Evolutionary conservation across 1,140 invertebrate species (phyloP).

Genomic region (Microplitis mediator): DNA sequence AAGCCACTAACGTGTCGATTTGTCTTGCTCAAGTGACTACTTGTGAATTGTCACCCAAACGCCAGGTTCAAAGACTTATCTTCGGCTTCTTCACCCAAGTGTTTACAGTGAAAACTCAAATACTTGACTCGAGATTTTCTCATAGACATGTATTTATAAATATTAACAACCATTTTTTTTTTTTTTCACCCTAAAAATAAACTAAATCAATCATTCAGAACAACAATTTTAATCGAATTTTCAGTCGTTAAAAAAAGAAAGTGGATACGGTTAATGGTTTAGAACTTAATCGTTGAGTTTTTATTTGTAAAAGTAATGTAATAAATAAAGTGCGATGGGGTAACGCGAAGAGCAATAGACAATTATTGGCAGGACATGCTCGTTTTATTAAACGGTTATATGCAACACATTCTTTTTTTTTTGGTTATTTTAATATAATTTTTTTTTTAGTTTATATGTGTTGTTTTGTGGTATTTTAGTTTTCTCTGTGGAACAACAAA

Average conservation of each 20-base stretch:
- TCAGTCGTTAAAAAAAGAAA: too few relatives aligned
- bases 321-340: slow-evolving; percentile 16
- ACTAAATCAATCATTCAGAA: too few relatives aligned
- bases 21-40: too few relatives aligned
- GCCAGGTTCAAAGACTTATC: not conserved
- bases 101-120: slow-evolving; percentile 9
- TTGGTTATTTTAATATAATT: too few relatives aligned
- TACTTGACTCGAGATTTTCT: not conserved
- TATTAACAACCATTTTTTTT: too few relatives aligned
- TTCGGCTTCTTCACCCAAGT: not conserved
- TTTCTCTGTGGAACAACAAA: not conserved
- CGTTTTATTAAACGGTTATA: slow-evolving; percentile 17
- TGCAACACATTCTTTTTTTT: slow-evolving; percentile 23
- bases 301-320: not conserved
- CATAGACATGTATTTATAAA: too few relatives aligned
- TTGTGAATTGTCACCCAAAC: too few relatives aligned
- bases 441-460: not conserved
- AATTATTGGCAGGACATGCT: slow-evolving; percentile 27
- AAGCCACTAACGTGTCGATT: too few relatives aligned
- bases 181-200: too few relatives aligned
- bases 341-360: slow-evolving; percentile 20
- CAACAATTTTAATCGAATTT: too few relatives aligned
- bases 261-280: not conserved
- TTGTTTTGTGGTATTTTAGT: not conserved
- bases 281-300: not conserved